Evolutionary conservation across 2,888 invertebrate genomes (phyloP).

Genomic region (Gymnosoma rotundatum): DNA sequence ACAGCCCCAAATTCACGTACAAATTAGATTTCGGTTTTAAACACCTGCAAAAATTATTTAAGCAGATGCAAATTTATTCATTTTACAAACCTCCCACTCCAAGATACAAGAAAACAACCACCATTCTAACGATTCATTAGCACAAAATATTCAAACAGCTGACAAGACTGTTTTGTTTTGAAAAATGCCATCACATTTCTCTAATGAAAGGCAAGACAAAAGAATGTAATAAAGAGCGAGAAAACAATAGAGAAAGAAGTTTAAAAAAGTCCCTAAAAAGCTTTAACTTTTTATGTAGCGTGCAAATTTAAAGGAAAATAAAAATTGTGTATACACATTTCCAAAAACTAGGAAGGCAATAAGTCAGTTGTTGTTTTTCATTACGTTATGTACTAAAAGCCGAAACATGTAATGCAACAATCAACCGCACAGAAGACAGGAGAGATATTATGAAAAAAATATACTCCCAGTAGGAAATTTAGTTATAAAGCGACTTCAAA

Average conservation of each 20-base stretch:
- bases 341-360: conserved; percentile 33
- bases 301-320: too few species aligned
- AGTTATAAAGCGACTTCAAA: too few species aligned
- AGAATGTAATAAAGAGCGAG: not conserved
- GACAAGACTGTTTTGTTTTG: conserved; percentile 8
- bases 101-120: conserved; percentile 13
- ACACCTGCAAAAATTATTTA: conserved; percentile 66
- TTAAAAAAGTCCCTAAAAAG: not conserved
- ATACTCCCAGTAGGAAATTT: not conserved
- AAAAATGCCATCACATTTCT: conserved; percentile 61
- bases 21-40: conserved; percentile 47
- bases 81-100: conserved; percentile 5
- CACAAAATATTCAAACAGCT: conserved; percentile 54
- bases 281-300: too few species aligned
- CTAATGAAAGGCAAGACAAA: conserved; percentile 21
- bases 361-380: conserved; percentile 37
- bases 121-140: not conserved
- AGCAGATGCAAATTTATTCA: conserved; percentile 65
- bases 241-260: not conserved
- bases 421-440: not conserved
- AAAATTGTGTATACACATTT: not conserved
- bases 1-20: not conserved
- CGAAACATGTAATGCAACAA: not conserved
- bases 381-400: conserved; percentile 21
- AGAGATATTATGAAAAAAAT: not conserved